Base-by-base conservation (phyloP, 2,113 vertebrate genomes). In the mouse (Mus musculus) region DNA sequence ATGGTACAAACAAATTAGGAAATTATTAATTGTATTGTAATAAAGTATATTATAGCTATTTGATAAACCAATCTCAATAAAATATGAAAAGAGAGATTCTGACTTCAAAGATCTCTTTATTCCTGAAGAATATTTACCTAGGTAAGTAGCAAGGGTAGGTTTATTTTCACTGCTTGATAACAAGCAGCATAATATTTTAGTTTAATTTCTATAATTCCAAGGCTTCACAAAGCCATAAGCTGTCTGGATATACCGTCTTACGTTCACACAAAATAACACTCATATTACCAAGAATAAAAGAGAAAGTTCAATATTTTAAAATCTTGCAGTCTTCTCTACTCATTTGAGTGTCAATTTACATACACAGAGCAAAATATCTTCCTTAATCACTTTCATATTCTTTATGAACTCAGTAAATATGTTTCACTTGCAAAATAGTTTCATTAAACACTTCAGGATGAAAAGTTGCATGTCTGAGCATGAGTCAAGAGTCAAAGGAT, bases 41-140 rank as follows among this genome's bases (percentile, higher is more conserved):
- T 75, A 82, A 89, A 89, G 54, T 52, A 61, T 76, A 96, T 86
- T 88, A 85, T 85, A 90, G 72, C 1, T 86, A 36, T 94, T 36
- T 67, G 52, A 72, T 86, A 72, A 8, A n/a, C 4, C 89, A 4
- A 81, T 88, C 17, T 95, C 20, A 73, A 52, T 42, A 94, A 96
- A 92, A 89, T 2, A 91, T 22, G 28, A 49, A 42, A 96, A 72
- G 39, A 72, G 90, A 92, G 24, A 75, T 87, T 80, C n/a, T 42
- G 30, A 95, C 6, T 90, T 88, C 39, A 92, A 92, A 56, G 33
- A 46, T 10, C 24, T 84, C 28, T 49, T 92, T 2, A 69, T 71
- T 73, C 22, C 77, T 89, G 75, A 93, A 77, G 36, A 93, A 39
- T 24, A 63, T 0, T 90, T 76, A 42, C 1, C 0, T 75, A 73